A percentile compares a stretch with the other conserved stretches of the same genome.
Evolutionary conservation across 1,140 invertebrate genomes (phyloP).

Genomic region (Conus betulinus): DNA sequence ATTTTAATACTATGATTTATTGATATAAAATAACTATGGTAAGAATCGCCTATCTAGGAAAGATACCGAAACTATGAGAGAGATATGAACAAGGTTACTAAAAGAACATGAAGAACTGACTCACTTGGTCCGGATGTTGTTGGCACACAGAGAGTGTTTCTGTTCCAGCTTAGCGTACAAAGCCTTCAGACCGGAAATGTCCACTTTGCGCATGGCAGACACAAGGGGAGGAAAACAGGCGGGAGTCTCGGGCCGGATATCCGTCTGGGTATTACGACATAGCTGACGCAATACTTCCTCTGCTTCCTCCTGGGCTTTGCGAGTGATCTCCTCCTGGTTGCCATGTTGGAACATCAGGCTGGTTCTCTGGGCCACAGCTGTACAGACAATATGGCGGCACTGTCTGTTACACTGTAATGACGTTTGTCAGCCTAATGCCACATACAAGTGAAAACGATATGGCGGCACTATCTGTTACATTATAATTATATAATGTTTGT

Average conservation of each 20-base stretch:
- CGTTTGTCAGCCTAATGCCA: no score
- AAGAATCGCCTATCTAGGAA: no score
- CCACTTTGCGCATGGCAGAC: conserved; percentile 55
- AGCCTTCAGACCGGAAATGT: conserved; percentile 41
- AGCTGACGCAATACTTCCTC: conserved; percentile 57
- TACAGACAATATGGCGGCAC: no score
- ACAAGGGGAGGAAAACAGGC: conserved; percentile 72
- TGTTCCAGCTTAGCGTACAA: conserved; percentile 55
- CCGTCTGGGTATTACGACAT: conserved; percentile 44
- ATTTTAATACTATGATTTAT: no score
- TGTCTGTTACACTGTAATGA: no score
- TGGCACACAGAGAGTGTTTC: conserved; percentile 24
- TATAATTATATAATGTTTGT: no score
- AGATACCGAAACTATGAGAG: no score
- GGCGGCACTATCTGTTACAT: no score
- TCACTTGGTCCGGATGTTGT: conserved; percentile 30
- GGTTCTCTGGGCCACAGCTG: background rate
- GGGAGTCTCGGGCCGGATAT: conserved; percentile 69
- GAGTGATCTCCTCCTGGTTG: conserved; percentile 23
- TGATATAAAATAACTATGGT: no score
- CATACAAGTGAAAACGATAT: no score
- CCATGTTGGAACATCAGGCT: conserved; percentile 48
- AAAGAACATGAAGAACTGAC: background rate
- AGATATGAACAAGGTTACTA: no score
- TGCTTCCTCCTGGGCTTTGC: conserved; percentile 38